Base-by-base conservation (phyloP, 2,888 invertebrate genomes). In the Abrostola triplasia region DNA sequence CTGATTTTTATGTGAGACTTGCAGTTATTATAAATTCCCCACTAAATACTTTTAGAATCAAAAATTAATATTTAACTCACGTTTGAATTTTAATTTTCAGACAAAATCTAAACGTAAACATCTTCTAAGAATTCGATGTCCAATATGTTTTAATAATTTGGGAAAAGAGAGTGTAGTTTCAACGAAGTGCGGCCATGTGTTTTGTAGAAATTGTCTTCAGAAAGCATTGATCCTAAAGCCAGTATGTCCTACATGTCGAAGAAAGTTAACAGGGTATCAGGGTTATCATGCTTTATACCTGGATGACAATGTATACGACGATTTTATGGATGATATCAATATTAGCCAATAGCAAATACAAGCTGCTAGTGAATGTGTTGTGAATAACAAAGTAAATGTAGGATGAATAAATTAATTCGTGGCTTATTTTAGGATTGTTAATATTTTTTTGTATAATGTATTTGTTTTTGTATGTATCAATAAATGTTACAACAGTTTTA, bases 181-280 rank as follows among this genome's bases (percentile, higher is more conserved):
- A 0, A 88, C 88, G 1, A 82, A 78, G 47, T 88, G 88, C 65
- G 88, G 88, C 12, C 88, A 88, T 58, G 83, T 88, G 0, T 88
- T 88, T 76, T 88, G 88, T 60, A 78, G 79, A 11, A 59, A 60
- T 37, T 88, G 88, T 63, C 75, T 88, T 35, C 67, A 81, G 61
- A 79, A 70, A 54, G 82, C 89, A n/a, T 51, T 87, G 38, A 64
- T 59, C 47, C 48, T 71, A 24, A 81, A 75, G 41, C 59, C 83
- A 6, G 35, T 66, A 24, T 88, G 88, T 57, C 88, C 88, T 10
- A 80, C 79, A 13, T 88, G 88, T 61, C 77, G 87, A 13, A 79
- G 66, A 67, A 76, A 72, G 41, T 58, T 87, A 50, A 70, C 60
- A 13, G 77, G 80, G 4, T 62, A 12, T 11, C 65, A 67, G 35